Conservation (phyloP, 2,797 vertebrate species). For the Takifugu ocellatus region DNA sequence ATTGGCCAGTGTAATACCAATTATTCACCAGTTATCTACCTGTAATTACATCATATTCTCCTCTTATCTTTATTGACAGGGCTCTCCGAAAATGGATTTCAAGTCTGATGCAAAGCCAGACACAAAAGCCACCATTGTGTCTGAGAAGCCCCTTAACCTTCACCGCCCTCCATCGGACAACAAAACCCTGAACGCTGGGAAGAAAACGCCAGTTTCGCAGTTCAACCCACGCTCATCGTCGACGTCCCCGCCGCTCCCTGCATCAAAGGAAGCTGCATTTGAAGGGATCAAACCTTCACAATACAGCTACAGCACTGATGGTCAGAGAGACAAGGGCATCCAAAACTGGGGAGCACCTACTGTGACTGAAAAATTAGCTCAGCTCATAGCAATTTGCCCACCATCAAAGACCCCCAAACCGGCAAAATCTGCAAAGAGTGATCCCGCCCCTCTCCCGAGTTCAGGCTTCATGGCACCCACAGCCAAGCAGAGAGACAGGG, state of each 20-base stretch:
- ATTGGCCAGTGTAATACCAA: neutral
- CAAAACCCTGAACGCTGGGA: slow-evolving; percentile 73
- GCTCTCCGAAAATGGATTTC: slow-evolving; percentile 74
- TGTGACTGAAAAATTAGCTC: slow-evolving; percentile 93
- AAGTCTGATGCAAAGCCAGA: slow-evolving; percentile 77
- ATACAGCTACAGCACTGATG: slow-evolving; percentile 63
- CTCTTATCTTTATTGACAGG: slow-evolving; percentile 51
- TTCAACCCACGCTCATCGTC: slow-evolving; percentile 57
- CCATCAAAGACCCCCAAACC: slow-evolving; percentile 91
- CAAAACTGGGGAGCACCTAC: slow-evolving; percentile 87
- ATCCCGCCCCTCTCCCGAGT: slow-evolving; percentile 60
- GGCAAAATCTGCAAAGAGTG: slow-evolving; percentile 77
- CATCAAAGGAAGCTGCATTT: slow-evolving; percentile 66
- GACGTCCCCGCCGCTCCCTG: slow-evolving; percentile 50
- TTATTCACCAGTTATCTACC: neutral
- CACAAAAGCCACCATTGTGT: slow-evolving; percentile 57
- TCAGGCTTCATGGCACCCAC: slow-evolving; percentile 79
- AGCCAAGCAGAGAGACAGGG: slow-evolving; percentile 76
- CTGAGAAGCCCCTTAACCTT: slow-evolving; percentile 77
- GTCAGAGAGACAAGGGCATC: slow-evolving; percentile 79
- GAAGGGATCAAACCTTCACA: slow-evolving; percentile 72
- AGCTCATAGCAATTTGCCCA: slow-evolving; percentile 94
- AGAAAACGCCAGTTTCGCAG: slow-evolving; percentile 71
- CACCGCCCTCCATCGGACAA: slow-evolving; percentile 71
- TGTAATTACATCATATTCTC: slow-evolving; percentile 5